These are phyloP conservation scores for Zhuqinia jingwanae DNA, from an alignment of 2,888 invertebrate species.

Conservation along the genomic window DNA sequence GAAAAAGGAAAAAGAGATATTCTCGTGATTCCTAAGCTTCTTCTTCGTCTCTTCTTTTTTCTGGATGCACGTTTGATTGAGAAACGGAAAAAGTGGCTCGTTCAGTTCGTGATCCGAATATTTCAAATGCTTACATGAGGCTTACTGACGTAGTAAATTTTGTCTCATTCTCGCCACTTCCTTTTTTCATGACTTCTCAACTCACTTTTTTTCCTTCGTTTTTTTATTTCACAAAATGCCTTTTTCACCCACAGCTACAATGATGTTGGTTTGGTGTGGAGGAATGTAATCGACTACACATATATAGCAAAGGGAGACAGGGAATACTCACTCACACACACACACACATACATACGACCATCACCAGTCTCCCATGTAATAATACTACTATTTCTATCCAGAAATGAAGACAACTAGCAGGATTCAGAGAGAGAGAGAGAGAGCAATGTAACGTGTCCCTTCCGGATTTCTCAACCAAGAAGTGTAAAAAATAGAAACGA, in stretches of 20 bases:
- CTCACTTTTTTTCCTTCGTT: slow-evolving; percentile 54
- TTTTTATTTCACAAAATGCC: slow-evolving; percentile 54
- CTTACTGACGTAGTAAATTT: slow-evolving; percentile 72
- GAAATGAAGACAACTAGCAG: slow-evolving; percentile 52
- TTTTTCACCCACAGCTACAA: slow-evolving; percentile 55
- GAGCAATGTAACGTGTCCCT: slow-evolving; percentile 50
- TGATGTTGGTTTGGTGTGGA: slow-evolving; percentile 2
- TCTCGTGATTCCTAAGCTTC: slow-evolving; percentile 75
- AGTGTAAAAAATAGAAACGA: slow-evolving; percentile 43
- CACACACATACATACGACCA: slow-evolving; percentile 15
- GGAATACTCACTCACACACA: too few species aligned
- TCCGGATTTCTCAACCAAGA: slow-evolving; percentile 44
- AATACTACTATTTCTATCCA: slow-evolving; percentile 11
- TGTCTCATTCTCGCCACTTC: slow-evolving; percentile 70
- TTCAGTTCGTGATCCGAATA: slow-evolving; percentile 79
- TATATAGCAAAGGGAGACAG: slow-evolving; percentile 6
- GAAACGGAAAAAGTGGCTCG: slow-evolving; percentile 79
- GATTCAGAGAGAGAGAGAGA: too few species aligned
- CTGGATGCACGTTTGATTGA: slow-evolving; percentile 79
- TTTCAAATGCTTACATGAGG: slow-evolving; percentile 73
- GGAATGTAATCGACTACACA: slow-evolving; percentile 49
- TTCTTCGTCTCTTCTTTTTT: slow-evolving; percentile 1
- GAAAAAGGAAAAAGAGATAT: slow-evolving; percentile 58
- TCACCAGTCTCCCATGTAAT: slow-evolving; percentile 34
- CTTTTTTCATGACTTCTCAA: slow-evolving; percentile 71